Percentiles rank a stretch among this genome's conserved stretches.
These are phyloP conservation scores for Sepiola atlantica DNA, from an alignment of 2,888 invertebrate species.

Conservation along the genomic window DNA sequence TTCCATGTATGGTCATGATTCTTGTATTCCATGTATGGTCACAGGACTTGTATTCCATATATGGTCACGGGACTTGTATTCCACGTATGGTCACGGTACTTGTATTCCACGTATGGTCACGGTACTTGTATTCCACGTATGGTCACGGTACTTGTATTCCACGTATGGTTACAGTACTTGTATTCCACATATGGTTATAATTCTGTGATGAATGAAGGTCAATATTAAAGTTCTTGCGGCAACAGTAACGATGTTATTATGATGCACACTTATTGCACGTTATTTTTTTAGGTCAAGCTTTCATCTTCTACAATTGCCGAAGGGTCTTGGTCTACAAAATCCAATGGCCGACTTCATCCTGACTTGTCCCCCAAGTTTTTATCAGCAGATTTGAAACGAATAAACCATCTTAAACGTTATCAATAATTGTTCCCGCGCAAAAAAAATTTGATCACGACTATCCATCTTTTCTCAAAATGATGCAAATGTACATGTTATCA, in stretches of 20 bases:
- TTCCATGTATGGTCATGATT: slow-evolving; percentile 39
- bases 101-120: slow-evolving; percentile 38
- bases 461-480: no score
- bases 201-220: slow-evolving; percentile 32
- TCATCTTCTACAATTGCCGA: neutral
- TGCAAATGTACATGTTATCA: no score
- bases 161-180: slow-evolving; percentile 36
- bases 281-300: no score
- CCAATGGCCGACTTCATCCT: neutral
- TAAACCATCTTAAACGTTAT: no score
- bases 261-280: no score
- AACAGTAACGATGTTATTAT: neutral
- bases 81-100: slow-evolving; percentile 33
- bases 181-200: slow-evolving; percentile 37
- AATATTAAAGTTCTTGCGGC: neutral
- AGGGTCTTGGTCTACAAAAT: neutral
- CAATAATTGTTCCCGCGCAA: no score
- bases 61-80: slow-evolving; percentile 43
- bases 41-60: slow-evolving; percentile 45
- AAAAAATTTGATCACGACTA: no score
- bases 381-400: no score
- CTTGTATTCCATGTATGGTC: slow-evolving; percentile 41
- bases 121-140: slow-evolving; percentile 42
- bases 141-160: slow-evolving; percentile 43
- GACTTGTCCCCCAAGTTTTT: no score